phyloP scores from a whole-genome alignment of 2,113 vertebrate species.

The Cichladusa arquata region DNA sequence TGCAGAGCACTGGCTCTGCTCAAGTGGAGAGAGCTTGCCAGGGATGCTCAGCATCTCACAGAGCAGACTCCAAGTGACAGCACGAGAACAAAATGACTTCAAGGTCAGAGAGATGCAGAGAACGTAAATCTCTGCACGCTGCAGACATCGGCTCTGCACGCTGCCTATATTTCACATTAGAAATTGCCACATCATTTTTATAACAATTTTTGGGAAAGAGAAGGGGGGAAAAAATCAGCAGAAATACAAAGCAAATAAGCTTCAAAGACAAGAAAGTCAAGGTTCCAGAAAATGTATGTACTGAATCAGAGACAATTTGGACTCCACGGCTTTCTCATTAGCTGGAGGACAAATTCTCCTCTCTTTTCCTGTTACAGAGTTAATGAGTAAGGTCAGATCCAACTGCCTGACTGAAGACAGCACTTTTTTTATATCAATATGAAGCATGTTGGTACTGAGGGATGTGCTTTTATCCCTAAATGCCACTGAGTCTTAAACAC shows the following conservation, averaged over 20 bases:
- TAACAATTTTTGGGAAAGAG: background rate
- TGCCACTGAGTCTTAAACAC: background rate
- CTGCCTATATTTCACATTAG: background rate
- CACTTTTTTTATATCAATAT: background rate
- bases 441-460: background rate
- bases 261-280: background rate
- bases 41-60: background rate
- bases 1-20: background rate
- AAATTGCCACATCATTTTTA: background rate
- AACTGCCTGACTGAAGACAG: background rate
- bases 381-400: background rate
- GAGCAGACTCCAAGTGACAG: conserved; percentile 1
- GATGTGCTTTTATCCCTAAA: background rate
- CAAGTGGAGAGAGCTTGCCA: conserved; percentile 22
- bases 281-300: background rate
- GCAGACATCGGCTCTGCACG: background rate
- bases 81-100: background rate
- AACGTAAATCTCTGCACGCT: background rate
- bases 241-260: background rate
- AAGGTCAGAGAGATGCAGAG: conserved; percentile 27
- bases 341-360: conserved; percentile 15
- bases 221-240: rapidly evolving
- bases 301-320: background rate
- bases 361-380: background rate
- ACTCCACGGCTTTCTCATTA: background rate